Conservation (phyloP, 1,140 invertebrate species). For the Mizuhopecten yessoensis region DNA sequence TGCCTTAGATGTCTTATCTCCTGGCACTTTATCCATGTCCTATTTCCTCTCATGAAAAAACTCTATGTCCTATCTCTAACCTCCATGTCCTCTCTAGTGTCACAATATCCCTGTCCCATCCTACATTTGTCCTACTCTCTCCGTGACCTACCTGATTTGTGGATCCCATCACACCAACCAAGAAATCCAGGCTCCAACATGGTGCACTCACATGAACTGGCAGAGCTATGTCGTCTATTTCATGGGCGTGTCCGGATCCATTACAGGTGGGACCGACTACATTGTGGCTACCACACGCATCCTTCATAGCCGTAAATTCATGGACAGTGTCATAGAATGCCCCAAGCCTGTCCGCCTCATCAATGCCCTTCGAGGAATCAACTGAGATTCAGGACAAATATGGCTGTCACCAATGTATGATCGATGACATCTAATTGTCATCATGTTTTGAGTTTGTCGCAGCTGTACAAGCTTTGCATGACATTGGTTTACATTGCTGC, state of each 20-base stretch:
- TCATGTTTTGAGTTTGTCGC: not conserved
- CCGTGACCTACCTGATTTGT: not conserved
- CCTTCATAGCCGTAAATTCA: slow-evolving; percentile 89
- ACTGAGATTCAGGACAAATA: not conserved
- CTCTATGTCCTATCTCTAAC: too few relatives aligned
- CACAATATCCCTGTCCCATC: too few relatives aligned
- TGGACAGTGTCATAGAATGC: slow-evolving; percentile 60
- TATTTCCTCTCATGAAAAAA: too few relatives aligned
- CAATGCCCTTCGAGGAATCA: not conserved
- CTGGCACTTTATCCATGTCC: too few relatives aligned
- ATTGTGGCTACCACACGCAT: slow-evolving; percentile 96
- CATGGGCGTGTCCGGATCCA: slow-evolving; percentile 32
- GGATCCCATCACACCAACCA: not conserved
- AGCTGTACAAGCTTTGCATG: not conserved
- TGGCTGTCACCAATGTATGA: not conserved
- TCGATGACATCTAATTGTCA: not conserved
- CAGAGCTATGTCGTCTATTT: not conserved
- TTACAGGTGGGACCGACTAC: slow-evolving; percentile 94
- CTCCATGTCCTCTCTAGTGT: too few relatives aligned
- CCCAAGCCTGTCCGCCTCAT: not conserved
- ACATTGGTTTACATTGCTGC: not conserved
- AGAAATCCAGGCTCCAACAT: not conserved
- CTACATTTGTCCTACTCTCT: not conserved
- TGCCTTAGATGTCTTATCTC: too few relatives aligned
- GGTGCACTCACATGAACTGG: not conserved